phyloP scores from a whole-genome alignment of 2,888 invertebrate species.

The Ormyrus rosae region DNA sequence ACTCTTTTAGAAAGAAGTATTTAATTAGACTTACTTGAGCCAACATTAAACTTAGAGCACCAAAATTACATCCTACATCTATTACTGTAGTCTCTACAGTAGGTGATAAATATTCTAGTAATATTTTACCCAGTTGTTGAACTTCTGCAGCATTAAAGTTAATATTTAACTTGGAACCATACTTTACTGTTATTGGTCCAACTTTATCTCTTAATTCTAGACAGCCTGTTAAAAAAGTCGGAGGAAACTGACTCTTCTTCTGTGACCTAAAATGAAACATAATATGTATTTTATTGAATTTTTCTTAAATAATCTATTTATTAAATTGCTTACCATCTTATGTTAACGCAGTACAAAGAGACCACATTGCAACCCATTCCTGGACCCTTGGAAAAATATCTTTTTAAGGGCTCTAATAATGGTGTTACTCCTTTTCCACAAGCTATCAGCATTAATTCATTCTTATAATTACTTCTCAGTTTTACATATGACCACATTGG shows the following conservation, averaged over 20 bases:
- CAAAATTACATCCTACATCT: slow-evolving; percentile 52
- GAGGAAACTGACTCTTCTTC: slow-evolving; percentile 40
- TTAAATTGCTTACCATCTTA: slow-evolving; percentile 31
- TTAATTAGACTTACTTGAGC: slow-evolving; percentile 42
- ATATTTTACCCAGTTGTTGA: slow-evolving; percentile 38
- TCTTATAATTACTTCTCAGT: slow-evolving; percentile 55
- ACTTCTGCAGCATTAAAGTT: slow-evolving; percentile 50
- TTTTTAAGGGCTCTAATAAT: slow-evolving; percentile 25
- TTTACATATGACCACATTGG: slow-evolving; percentile 51
- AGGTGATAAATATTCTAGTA: slow-evolving; percentile 37
- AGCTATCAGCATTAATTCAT: slow-evolving; percentile 47
- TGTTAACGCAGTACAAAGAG: slow-evolving; percentile 49
- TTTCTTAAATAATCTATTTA: slow-evolving; percentile 6
- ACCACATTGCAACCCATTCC: slow-evolving; percentile 49
- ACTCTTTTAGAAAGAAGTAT: neutral
- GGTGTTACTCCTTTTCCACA: slow-evolving; percentile 47
- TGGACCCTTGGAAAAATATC: slow-evolving; percentile 39
- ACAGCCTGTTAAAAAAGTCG: slow-evolving; percentile 32
- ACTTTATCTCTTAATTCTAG: slow-evolving; percentile 53
- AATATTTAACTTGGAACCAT: slow-evolving; percentile 42
- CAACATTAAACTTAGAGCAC: slow-evolving; percentile 51
- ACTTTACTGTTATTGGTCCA: slow-evolving; percentile 51
- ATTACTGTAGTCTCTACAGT: slow-evolving; percentile 46
- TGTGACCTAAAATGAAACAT: slow-evolving; percentile 32
- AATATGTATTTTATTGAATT: slow-evolving; percentile 3